phyloP scores from a whole-genome alignment of 2,888 invertebrate genomes.

The Drosophila eohydei region DNA sequence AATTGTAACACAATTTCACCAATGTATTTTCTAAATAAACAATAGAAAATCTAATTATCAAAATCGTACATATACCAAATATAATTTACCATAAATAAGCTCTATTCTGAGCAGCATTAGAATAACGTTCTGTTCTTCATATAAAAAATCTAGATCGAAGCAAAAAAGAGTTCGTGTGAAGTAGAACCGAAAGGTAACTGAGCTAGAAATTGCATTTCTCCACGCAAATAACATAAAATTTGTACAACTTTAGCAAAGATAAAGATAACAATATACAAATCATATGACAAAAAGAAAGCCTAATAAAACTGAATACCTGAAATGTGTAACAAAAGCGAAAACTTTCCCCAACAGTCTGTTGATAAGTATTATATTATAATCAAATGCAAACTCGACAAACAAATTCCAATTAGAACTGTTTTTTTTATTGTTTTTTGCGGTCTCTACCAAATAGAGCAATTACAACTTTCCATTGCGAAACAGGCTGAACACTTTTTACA shows the following conservation, averaged over 20 bases:
- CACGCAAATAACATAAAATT: neutral
- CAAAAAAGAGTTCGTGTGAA: neutral
- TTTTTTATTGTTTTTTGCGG: neutral
- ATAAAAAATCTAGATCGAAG: neutral
- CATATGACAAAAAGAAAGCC: neutral
- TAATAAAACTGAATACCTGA: neutral
- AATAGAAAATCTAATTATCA: too few species aligned
- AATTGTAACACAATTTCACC: too few species aligned
- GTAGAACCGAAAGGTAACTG: neutral
- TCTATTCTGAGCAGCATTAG: neutral
- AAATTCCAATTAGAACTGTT: constrained; percentile 11
- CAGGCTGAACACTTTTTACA: constrained; percentile 25
- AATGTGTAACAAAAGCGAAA: neutral
- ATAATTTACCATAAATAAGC: too few species aligned
- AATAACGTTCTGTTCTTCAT: neutral
- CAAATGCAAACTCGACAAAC: constrained; percentile 17
- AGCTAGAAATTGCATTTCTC: neutral
- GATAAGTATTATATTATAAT: constrained; percentile 14
- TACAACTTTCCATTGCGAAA: constrained; percentile 56
- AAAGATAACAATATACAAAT: neutral
- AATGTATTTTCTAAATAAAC: too few species aligned
- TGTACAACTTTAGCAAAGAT: neutral
- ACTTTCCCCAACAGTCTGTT: constrained; percentile 18
- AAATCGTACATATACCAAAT: too few species aligned
- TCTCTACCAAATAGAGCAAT: constrained; percentile 51